phyloP scores from a whole-genome alignment of 2,113 vertebrate genomes.

The Uria lomvia region DNA sequence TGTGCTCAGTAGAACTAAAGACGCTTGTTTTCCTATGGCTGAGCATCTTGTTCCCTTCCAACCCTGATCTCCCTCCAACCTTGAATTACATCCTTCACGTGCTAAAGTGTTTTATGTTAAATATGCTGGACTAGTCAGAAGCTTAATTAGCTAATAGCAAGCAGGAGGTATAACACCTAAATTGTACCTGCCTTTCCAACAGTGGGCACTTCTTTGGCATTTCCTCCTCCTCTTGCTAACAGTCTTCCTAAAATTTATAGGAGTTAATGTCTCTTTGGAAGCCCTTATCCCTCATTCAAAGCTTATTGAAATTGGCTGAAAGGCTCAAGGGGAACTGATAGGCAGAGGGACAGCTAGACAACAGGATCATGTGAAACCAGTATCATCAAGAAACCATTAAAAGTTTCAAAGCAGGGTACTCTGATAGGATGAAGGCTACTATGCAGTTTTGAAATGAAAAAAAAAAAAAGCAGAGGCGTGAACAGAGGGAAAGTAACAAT shows the following conservation, averaged over 20 bases:
- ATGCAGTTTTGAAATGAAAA: neutral
- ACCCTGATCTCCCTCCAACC: neutral
- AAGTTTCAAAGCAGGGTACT: neutral
- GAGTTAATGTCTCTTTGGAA: neutral
- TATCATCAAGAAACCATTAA: neutral
- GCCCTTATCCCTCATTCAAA: neutral
- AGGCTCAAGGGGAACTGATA: neutral
- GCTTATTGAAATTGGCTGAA: neutral
- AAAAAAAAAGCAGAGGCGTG: neutral
- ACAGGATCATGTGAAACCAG: neutral
- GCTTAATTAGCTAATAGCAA: neutral
- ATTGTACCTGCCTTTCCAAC: neutral
- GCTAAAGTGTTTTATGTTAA: neutral
- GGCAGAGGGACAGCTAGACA: neutral
- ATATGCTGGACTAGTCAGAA: neutral
- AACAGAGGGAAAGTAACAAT: neutral
- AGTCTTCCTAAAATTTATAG: neutral
- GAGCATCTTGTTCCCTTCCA: neutral
- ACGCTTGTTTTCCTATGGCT: neutral
- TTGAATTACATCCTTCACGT: neutral
- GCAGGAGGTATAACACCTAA: neutral
- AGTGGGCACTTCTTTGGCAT: neutral
- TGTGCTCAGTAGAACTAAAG: neutral
- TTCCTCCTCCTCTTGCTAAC: neutral
- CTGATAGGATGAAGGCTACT: neutral